These are phyloP conservation scores for Eospalax fontanierii DNA, from an alignment of 2,797 vertebrate genomes.

Conservation along the genomic window DNA sequence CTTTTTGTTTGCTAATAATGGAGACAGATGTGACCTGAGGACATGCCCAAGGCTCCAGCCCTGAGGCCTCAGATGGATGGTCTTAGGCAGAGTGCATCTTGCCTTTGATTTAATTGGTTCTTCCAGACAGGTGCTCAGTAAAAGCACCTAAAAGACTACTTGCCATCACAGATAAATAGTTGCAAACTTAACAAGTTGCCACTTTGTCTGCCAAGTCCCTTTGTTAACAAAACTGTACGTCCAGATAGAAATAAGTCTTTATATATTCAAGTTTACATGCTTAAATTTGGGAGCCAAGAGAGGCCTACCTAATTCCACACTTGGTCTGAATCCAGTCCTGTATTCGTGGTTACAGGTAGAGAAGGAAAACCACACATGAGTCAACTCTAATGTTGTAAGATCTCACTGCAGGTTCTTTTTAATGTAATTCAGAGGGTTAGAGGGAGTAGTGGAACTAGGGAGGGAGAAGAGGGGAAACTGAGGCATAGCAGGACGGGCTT, in stretches of 20 bases:
- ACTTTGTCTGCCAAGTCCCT: constrained; percentile 46
- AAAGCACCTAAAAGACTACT: not conserved
- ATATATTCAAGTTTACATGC: constrained; percentile 5
- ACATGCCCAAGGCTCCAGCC: not conserved
- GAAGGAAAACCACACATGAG: constrained; percentile 52
- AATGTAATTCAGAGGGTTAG: constrained; percentile 63
- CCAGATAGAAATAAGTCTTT: constrained; percentile 59
- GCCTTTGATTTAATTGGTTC: constrained; percentile 40
- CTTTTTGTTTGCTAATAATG: constrained; percentile 9
- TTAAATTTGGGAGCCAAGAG: constrained; percentile 3
- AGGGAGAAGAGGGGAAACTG: constrained; percentile 1
- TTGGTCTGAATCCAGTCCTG: constrained; percentile 1
- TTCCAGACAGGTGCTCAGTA: constrained; percentile 46
- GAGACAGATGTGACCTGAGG: not conserved
- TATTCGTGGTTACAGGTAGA: constrained; percentile 18
- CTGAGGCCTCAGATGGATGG: not conserved
- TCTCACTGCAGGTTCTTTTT: constrained; percentile 59
- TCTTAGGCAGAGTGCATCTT: not conserved
- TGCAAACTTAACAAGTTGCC: constrained; percentile 56
- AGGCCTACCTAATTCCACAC: constrained; percentile 12
- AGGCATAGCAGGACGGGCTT: constrained; percentile 8
- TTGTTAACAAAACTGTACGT: constrained; percentile 46
- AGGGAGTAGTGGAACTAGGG: not conserved
- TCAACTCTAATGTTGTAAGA: constrained; percentile 71
- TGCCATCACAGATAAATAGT: constrained; percentile 29